Evolutionary conservation across 2,113 vertebrate genomes (phyloP), one percentile per base, ranked within the genome.

Genomic region (Callipepla californica): DNA sequence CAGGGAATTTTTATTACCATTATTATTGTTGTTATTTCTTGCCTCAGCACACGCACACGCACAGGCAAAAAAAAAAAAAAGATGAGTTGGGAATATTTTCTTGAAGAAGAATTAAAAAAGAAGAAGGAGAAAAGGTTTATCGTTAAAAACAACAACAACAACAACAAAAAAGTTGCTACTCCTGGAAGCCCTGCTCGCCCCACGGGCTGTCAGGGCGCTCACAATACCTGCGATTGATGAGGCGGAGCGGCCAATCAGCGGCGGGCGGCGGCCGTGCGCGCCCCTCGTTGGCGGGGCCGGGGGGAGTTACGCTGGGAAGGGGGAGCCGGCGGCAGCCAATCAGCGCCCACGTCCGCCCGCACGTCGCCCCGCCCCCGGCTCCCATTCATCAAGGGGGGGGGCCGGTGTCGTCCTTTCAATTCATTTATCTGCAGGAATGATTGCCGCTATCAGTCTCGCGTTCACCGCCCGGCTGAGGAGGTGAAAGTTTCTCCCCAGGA

Each of bases 401-500:
- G 98, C 98, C 98, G 98, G 98, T 99, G 99, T 99, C 99, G 98
- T 99, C 99, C 98, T 99, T 99, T 99, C 99, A 99, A 99, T 99
- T 99, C 99, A 99, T 99, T 99, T 99, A 99, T 99, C 99, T 99
- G 99, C 99, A 99, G 99, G 99, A 99, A 99, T 99, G 99, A 99
- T 99, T 99, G 99, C 99, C 98, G 99, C 99, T 99, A 99, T 99
- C 99, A 99, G 99, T 99, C 99, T 99, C 98, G 98, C 98, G 99
- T 98, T 99, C 99, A 99, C 98, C 98, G 99, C 98, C 99, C 98
- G 99, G 99, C 98, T 98, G 99, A 99, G 99, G 99, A 99, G 99
- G 99, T 99, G 99, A 99, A 99, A 99, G 99, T 99, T 99, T 98
- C 99, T 98, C 99, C 98, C 98, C 99, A 98, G 98, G 99, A 99